Base-by-base conservation (phyloP, 2,113 vertebrate species). In the Macheiramphus alcinus region DNA sequence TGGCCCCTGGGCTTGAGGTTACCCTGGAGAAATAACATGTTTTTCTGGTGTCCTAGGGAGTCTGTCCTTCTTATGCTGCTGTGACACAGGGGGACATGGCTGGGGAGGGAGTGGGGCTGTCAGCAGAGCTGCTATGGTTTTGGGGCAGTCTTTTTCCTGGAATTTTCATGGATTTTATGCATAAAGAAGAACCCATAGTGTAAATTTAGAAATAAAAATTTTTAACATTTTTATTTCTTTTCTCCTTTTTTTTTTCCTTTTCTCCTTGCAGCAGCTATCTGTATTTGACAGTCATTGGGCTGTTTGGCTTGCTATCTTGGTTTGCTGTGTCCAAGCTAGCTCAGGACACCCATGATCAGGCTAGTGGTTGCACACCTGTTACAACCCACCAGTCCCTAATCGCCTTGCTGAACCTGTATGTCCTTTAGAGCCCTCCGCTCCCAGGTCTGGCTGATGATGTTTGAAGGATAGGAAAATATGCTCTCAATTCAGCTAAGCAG, bases 171-270 rank as follows among this genome's bases (percentile, higher is more conserved):
- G 14, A 40, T 93, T 91, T 91, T 80, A 17, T 29, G 6, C 14
- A 11, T 21, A 48, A 52, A 82, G 23, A 62, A 58, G 34, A 68
- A 31, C 4, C 21, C 11, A 17, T 14, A 65, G 4, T 34, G 8
- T 38, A 72, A 47, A 10, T 61, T 61, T 3, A 56, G 53, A 81
- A 59, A 86, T 47, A 71, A 47, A 40, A 11, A 6, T 6, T 29
- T 53, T 66, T 10, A 32, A 22, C 2, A 4, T 18, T 83, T 40
- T 40, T 34, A 18, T n/a, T 56, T 52, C 2, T 80, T 74, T 48
- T 61, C 4, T 53, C 7, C 3, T 4, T 26, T 27, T 3, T 0
- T 7, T 4, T 11, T 2, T 5, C 2, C 13, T 3, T 55, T 85
- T 66, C 10, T 52, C 16, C 26, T 66, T 53, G 17, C 15, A 3